Conservation (phyloP, 2,113 vertebrate genomes). For the Bos javanicus region DNA sequence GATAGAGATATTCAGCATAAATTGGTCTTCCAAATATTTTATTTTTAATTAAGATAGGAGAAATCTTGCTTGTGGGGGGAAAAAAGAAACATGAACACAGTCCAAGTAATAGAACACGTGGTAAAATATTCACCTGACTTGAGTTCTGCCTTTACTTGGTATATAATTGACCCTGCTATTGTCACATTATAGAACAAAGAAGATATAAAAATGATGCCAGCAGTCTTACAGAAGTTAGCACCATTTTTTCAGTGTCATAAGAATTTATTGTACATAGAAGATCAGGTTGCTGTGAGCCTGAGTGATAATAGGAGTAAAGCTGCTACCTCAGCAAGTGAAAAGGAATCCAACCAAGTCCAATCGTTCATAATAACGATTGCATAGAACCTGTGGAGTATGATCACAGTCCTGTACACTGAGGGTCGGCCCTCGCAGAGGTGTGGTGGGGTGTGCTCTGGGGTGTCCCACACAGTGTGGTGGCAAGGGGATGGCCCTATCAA, state of each 20-base stretch:
- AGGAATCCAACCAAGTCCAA: neutral
- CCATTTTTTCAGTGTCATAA: neutral
- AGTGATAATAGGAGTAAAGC: neutral
- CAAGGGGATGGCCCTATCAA: neutral
- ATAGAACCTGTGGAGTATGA: neutral
- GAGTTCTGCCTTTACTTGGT: neutral
- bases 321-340: neutral
- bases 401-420: neutral
- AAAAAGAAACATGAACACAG: neutral
- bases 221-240: neutral
- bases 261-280: neutral
- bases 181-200: neutral
- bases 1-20: neutral
- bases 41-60: neutral
- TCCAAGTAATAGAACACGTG: neutral
- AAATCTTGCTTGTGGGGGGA: neutral
- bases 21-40: neutral
- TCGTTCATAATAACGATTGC: neutral
- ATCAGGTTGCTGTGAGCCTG: neutral
- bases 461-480: neutral
- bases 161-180: neutral
- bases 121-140: neutral
- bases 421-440: neutral
- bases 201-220: neutral
- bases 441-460: accelerated